These are phyloP conservation scores for Hydrozoanthus tunicans DNA, from an alignment of 64 coral and sea anemone species.

Conservation along the genomic window DNA sequence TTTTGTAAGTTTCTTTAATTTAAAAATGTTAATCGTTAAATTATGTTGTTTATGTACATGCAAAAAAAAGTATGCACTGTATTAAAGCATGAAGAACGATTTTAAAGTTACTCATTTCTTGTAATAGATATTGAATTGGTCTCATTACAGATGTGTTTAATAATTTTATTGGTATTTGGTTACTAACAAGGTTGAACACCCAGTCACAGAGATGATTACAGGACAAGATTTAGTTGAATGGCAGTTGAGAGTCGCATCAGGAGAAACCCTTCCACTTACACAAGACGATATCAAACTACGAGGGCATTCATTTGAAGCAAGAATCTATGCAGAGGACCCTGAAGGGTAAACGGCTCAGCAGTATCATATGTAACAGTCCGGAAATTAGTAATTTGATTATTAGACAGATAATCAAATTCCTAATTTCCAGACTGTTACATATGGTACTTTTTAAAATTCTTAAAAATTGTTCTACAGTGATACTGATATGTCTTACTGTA, in stretches of 20 bases:
- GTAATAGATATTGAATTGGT: constrained; percentile 77
- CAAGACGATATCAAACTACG: constrained; percentile 80
- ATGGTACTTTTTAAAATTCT: no score
- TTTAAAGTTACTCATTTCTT: neutral
- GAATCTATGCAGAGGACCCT: constrained; percentile 97
- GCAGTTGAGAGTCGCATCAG: constrained; percentile 89
- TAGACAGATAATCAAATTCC: neutral
- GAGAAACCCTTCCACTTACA: constrained; percentile 73
- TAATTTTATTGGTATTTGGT: neutral
- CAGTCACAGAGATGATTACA: constrained; percentile 98
- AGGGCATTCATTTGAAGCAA: constrained; percentile 97
- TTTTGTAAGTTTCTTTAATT: neutral
- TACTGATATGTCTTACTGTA: no score
- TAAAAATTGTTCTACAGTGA: no score
- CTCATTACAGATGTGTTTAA: constrained; percentile 80
- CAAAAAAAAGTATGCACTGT: no score
- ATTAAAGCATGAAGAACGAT: neutral
- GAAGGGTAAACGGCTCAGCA: constrained; percentile 49
- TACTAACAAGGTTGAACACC: constrained; percentile 79
- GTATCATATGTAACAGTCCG: neutral
- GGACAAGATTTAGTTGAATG: constrained; percentile 91
- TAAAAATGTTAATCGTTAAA: neutral
- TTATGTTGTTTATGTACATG: no score
- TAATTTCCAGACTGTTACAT: neutral
- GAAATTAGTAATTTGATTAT: neutral